These are phyloP conservation scores for Trachurus trachurus DNA, from an alignment of 2,797 vertebrate genomes.

Conservation along the genomic window DNA sequence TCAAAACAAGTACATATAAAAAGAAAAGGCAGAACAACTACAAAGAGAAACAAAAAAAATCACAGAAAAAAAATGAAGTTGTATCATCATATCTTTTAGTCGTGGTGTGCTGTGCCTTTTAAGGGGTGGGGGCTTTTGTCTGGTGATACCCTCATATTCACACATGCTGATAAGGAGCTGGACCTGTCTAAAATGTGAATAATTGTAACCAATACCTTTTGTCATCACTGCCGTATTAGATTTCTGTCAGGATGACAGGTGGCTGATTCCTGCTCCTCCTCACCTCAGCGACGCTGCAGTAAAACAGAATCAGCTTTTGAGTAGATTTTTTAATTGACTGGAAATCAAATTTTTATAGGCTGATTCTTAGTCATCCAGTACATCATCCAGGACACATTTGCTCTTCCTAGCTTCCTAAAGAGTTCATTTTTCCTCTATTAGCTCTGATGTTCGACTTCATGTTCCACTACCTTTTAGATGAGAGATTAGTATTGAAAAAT, in stretches of 20 bases:
- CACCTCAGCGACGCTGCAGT: constrained; percentile 1
- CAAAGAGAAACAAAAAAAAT: not conserved
- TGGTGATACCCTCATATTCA: not conserved
- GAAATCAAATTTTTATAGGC: not conserved
- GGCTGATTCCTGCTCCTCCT: not conserved
- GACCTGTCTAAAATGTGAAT: not conserved
- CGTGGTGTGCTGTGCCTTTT: not conserved
- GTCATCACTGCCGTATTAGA: constrained; percentile 12
- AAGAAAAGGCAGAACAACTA: not conserved
- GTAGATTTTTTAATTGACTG: not conserved
- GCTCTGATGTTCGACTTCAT: not conserved
- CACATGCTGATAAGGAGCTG: not conserved
- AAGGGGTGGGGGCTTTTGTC: not conserved
- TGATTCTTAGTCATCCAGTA: not conserved
- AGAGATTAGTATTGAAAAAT: not conserved
- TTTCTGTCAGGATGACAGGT: constrained; percentile 23
- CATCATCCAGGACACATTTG: not conserved
- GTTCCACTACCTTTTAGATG: not conserved
- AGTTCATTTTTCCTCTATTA: not conserved
- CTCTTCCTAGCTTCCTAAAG: constrained; percentile 3
- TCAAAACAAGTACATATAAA: not conserved
- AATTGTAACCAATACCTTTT: not conserved
- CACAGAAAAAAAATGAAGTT: too few species aligned
- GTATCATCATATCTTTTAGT: not conserved
- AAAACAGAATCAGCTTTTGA: constrained; percentile 1